Evolutionary conservation across 2,888 invertebrate genomes (phyloP), one percentile per base, ranked within the genome.

Genomic region (Synanthedon andrenaeformis): DNA sequence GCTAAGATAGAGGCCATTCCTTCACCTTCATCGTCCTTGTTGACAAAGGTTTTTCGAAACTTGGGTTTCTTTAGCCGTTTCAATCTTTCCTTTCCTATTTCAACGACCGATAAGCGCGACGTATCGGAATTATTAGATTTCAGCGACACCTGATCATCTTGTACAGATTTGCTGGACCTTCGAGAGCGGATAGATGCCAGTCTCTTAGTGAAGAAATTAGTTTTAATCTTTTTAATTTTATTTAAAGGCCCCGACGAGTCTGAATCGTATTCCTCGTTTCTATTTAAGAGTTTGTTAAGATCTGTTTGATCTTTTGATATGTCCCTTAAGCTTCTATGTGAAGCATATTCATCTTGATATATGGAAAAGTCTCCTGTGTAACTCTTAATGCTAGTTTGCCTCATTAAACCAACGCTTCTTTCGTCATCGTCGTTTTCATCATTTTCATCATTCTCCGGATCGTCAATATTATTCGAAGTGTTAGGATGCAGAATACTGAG

Each of bases 1-100:
- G 92, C 92, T 14, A 93, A 75, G 51, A 92, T 82, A 12, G 92
- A 90, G 0, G 92, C 92, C 89, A 93, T 91, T 1, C 90, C 89
- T 53, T 89, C 89, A 1, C 89, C 89, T 62, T 89, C 88, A 42
- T 87, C 89, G 52, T 75, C 73, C 59, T 74, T 76, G 60, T 74
- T 76, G n/a, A 63, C 61, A 52, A 68, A 72, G 3, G 79, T 67
- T 64, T 79, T 84, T 14, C 71, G 69, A 49, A 83, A 70, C 56
- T 77, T 79, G 0, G 80, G 79, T 51, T 87, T 79, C 62, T 88
- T 88, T 57, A 88, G 72, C 12, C 76, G 73, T 57, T 76, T 79
- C 1, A 86, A 71, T 59, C 80, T 87, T 56, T 87, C 83, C 41
- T 78, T 82, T 56, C 79, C 79, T 4, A 86, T 72, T 59, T 88